A percentile compares a stretch with the other conserved stretches of the same genome.
Evolutionary conservation across 2,888 invertebrate species (phyloP).

Genomic region (Adela reaumurella): DNA sequence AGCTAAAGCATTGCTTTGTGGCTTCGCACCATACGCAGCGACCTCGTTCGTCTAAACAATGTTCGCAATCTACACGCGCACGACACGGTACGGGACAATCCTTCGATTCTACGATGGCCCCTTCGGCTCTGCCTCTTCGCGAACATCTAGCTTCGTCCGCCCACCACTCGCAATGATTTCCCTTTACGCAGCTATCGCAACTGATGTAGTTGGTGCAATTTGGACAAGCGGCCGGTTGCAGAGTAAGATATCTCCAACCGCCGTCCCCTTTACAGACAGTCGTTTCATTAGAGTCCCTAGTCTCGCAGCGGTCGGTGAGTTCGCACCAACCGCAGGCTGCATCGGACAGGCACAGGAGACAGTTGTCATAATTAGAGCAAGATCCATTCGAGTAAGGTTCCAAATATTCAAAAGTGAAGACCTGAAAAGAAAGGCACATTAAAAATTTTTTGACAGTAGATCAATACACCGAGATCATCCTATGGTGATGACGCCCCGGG

Average conservation of each 20-base stretch:
- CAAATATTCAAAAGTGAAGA: slow-evolving; percentile 84
- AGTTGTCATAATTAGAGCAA: slow-evolving; percentile 76
- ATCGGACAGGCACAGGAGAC: slow-evolving; percentile 83
- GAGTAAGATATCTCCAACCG: slow-evolving; percentile 76
- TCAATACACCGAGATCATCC: no score
- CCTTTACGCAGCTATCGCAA: slow-evolving; percentile 81
- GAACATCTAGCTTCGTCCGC: slow-evolving; percentile 83
- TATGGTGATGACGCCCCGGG: no score
- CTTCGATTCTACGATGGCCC: slow-evolving; percentile 59
- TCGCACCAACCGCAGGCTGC: slow-evolving; percentile 93
- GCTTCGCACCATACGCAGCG: slow-evolving; percentile 96
- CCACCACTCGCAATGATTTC: slow-evolving; percentile 87
- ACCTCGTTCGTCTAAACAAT: slow-evolving; percentile 80
- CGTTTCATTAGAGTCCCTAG: slow-evolving; percentile 65
- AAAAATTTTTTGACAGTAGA: no score
- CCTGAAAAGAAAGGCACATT: slow-evolving; percentile 24
- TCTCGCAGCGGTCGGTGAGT: slow-evolving; percentile 65
- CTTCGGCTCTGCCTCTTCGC: slow-evolving; percentile 68
- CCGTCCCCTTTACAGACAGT: slow-evolving; percentile 52
- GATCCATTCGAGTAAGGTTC: slow-evolving; percentile 83
- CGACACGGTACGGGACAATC: slow-evolving; percentile 83
- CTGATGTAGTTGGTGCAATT: slow-evolving; percentile 88
- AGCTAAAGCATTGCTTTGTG: slow-evolving; percentile 87
- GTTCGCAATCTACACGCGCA: slow-evolving; percentile 69
- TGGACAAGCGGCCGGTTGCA: slow-evolving; percentile 78